Evolutionary conservation across 1,140 invertebrate genomes (phyloP), one percentile per base, ranked within the genome.

Genomic region (Choristoneura fumiferana): DNA sequence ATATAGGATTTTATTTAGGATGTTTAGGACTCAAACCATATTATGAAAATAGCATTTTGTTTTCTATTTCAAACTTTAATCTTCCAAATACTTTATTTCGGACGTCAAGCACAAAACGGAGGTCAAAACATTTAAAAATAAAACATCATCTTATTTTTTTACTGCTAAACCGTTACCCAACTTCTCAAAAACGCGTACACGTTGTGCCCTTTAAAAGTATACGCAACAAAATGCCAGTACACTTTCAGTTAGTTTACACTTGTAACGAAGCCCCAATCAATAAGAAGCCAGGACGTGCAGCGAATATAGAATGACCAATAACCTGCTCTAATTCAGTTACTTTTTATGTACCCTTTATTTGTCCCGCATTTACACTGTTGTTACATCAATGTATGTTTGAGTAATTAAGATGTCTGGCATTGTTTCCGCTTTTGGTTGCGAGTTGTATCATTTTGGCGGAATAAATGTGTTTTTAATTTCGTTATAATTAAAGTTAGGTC

Each of bases 211-310:
- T 4, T 12, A 37, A 37, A 37, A 10, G n/a, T 12, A 22, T 17
- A n/a, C n/a, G n/a, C n/a, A 17, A 45, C 22, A 49, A 49, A 49
- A 49, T 22, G 22, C 43, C 43, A 6, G 18, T 49, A 29, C 18
- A 43, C 18, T 29, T 49, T 49, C 43, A 10, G 43, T 49, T 49
- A 49, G 43, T 49, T 49, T 49, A 49, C 43, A 49, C 43, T 49
- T 49, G 43, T 49, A 49, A 49, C 43, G 43, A 49, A 17, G 18
- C 8, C 1, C 17, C 43, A 49, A 49, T 49, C 43, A 49, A 49
- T 49, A 49, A 29, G 22, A 29, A 29, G 10, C 10, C n/a, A 12
- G 10, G 43, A 33, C 43, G 22, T 17, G 18, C 5, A 4, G 3
- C 10, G 43, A 49, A 49, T 49, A 49, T 18, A 29, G 5, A n/a